These are phyloP conservation scores for Epiblema foenella DNA, from an alignment of 2,888 invertebrate genomes.

Conservation along the genomic window DNA sequence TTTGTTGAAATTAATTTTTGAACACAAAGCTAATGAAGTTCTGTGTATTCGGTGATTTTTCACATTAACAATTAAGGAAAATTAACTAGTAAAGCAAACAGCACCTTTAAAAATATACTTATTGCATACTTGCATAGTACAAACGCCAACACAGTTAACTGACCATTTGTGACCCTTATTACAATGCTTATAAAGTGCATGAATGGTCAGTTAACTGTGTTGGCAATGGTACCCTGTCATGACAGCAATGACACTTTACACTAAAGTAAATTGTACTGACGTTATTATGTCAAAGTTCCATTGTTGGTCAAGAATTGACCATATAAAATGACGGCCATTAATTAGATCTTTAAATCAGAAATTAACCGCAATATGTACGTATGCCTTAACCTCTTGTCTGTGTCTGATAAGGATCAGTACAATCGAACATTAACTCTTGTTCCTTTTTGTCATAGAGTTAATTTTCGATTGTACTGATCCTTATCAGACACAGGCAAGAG, in stretches of 20 bases:
- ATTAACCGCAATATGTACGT: slow-evolving; percentile 12
- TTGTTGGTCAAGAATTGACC: background rate
- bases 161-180: too few species aligned
- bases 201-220: too few species aligned
- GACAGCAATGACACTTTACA: background rate
- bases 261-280: background rate
- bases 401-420: too few species aligned
- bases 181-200: too few species aligned
- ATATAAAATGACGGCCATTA: background rate
- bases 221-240: background rate
- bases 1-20: background rate
- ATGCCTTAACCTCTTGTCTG: too few species aligned
- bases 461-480: too few species aligned
- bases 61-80: background rate
- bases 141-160: too few species aligned
- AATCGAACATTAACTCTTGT: too few species aligned
- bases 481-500: too few species aligned
- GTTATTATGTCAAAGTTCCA: background rate
- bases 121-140: too few species aligned
- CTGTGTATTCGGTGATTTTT: background rate
- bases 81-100: background rate
- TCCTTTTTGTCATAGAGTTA: too few species aligned
- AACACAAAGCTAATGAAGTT: too few species aligned
- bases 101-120: background rate
- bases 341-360: slow-evolving; percentile 4